Evolutionary conservation across 2,113 vertebrate genomes (phyloP), one percentile per base, ranked within the genome.

Genomic region (Coptodon bakossiorum): DNA sequence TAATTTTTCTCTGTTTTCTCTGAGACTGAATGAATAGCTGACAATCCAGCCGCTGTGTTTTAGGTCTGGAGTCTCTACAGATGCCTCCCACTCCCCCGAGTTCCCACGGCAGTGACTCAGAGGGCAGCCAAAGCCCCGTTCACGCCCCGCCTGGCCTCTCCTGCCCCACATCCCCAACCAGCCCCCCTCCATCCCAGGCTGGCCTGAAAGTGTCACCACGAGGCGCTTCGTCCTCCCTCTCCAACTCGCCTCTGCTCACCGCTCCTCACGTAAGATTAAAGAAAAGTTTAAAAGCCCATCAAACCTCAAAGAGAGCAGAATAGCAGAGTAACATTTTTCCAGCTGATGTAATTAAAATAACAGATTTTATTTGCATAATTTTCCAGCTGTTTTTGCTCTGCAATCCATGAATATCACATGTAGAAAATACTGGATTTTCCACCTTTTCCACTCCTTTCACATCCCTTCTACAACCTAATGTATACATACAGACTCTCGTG

Each of bases 81-180:
- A 96, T 99, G 94, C 99, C 99, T 3, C 99, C 99, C 9, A 99
- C 98, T 8, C 99, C 99, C 38, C 99, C 99, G 83, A 99, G 98
- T 94, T 99, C 98, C 91, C 98, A 98, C 7, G 97, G 98, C 93
- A 99, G 99, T 3, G 98, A 99, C 92, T 98, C 98, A 0, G 99
- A 99, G 94, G 98, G 98, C 87, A 97, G 98, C 85, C 97, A 98
- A 95, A 99, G 98, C 90, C 99, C 99, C 2, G 95, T 95, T 43
- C 97, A 97, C 3, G 97, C 98, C 1, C 96, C 97, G 1, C 96
- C 97, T 24, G 22, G 90, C 48, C 90, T 94, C 36, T 95, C 95
- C 88, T 91, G 92, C 11, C 97, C 98, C 2, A 95, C 98, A 16
- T 97, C 97, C 79, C 98, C 98, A 61, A 95, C 97, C 87, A 97